These are phyloP conservation scores for Drosophila kikkawai DNA, from an alignment of 1,140 invertebrate genomes.

Conservation along the genomic window DNA sequence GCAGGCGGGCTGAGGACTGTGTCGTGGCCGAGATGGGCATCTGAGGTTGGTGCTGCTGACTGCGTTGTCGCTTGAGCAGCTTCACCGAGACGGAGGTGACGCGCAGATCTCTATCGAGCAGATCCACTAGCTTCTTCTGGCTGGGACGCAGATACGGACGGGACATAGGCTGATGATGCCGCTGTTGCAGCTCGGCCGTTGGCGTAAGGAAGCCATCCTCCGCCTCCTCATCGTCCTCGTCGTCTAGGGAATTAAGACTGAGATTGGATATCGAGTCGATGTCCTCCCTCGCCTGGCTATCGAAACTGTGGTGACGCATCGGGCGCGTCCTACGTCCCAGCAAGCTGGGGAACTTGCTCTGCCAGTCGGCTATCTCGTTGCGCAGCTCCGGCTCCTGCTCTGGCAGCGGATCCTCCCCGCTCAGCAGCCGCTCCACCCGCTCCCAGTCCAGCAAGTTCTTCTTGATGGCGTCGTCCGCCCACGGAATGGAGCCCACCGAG, in stretches of 20 bases:
- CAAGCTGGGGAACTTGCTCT: conserved; percentile 72
- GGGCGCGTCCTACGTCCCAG: conserved; percentile 42
- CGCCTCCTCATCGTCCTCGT: conserved; percentile 60
- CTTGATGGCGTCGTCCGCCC: conserved; percentile 84
- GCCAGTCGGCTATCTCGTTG: conserved; percentile 81
- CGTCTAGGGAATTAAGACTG: conserved; percentile 66
- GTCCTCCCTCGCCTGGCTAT: conserved; percentile 49
- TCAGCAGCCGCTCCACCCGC: conserved; percentile 74
- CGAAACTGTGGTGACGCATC: conserved; percentile 62
- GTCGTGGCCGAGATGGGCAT: conserved; percentile 39
- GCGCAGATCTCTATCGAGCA: conserved; percentile 62
- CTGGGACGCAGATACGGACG: conserved; percentile 43
- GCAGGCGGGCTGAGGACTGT: conserved; percentile 58
- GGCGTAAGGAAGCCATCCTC: conserved; percentile 72
- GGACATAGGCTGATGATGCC: conserved; percentile 25
- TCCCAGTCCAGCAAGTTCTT: conserved; percentile 83
- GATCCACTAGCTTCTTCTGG: conserved; percentile 55
- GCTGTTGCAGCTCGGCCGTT: conserved; percentile 43
- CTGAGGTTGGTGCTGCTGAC: conserved; percentile 40
- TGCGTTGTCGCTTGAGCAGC: conserved; percentile 57
- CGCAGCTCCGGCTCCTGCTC: conserved; percentile 73
- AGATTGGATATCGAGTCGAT: conserved; percentile 74
- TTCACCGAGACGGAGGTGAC: conserved; percentile 71
- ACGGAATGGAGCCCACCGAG: conserved; percentile 82
- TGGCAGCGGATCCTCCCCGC: conserved; percentile 64